Evolutionary conservation across 2,888 invertebrate genomes (phyloP).

Genomic region (Sinotaia quadrata): DNA sequence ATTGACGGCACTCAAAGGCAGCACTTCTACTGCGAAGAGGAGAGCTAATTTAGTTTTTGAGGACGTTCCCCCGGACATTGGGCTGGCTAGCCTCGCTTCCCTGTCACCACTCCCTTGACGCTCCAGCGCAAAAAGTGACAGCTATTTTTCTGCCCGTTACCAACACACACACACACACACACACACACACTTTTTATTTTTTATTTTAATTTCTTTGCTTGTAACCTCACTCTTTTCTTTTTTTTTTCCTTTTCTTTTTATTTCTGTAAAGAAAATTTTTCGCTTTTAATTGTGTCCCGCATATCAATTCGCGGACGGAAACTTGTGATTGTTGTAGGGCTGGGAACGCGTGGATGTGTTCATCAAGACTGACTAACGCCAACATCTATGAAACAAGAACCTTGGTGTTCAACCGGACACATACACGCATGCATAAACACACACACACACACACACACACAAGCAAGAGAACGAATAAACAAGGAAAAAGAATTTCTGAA

Average conservation of each 20-base stretch:
- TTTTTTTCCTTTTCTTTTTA: background rate
- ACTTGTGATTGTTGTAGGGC: too few relatives aligned
- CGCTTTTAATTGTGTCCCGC: too few relatives aligned
- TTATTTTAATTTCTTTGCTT: background rate
- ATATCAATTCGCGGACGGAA: too few relatives aligned
- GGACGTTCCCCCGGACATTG: slow-evolving; percentile 2
- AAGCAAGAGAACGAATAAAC: too few relatives aligned
- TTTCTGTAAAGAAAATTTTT: too few relatives aligned
- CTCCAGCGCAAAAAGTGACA: slow-evolving; percentile 6
- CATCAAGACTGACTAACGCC: too few relatives aligned
- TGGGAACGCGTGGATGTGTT: too few relatives aligned
- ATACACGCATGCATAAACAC: too few relatives aligned
- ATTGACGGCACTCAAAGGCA: slow-evolving; percentile 5
- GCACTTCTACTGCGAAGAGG: background rate
- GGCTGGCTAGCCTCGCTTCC: background rate
- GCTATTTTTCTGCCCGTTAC: slow-evolving; percentile 13
- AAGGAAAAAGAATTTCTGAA: too few relatives aligned
- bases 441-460: too few relatives aligned
- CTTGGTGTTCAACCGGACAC: too few relatives aligned
- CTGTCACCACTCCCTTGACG: slow-evolving; percentile 11
- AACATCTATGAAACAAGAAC: too few relatives aligned
- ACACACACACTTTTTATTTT: background rate
- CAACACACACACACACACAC: background rate
- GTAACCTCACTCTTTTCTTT: background rate
- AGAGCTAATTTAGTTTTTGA: slow-evolving; percentile 12